These are phyloP conservation scores for Sylvicapra grimmia DNA, from an alignment of 2,113 vertebrate species.

Conservation along the genomic window DNA sequence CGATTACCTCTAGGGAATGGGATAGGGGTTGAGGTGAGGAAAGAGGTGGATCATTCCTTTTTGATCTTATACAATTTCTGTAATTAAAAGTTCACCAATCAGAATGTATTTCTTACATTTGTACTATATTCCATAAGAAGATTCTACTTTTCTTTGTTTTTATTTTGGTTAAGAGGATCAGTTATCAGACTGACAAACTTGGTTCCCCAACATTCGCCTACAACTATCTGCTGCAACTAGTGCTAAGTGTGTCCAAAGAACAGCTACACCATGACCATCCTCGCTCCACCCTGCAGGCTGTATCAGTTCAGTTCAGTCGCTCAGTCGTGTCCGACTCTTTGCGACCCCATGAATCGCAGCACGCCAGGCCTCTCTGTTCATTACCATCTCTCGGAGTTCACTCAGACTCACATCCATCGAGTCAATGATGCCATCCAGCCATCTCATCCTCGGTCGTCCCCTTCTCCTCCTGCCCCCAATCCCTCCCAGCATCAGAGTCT, in stretches of 20 bases:
- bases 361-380: no score
- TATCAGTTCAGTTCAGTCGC: no score
- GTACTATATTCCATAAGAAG: background rate
- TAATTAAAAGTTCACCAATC: background rate
- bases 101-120: background rate
- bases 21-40: background rate
- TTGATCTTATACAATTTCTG: background rate
- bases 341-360: no score
- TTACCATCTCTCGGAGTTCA: no score
- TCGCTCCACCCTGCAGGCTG: background rate
- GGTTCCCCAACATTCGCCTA: background rate
- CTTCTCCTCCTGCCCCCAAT: no score
- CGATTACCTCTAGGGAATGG: background rate
- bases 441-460: no score
- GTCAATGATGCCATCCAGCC: no score
- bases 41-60: background rate
- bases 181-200: background rate
- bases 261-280: background rate
- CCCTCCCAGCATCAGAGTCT: no score
- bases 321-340: no score
- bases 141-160: background rate
- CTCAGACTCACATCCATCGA: no score
- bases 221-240: background rate
- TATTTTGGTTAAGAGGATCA: background rate
- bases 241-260: background rate